These are phyloP conservation scores for Limanda limanda DNA, from an alignment of 2,113 vertebrate genomes.

Conservation along the genomic window DNA sequence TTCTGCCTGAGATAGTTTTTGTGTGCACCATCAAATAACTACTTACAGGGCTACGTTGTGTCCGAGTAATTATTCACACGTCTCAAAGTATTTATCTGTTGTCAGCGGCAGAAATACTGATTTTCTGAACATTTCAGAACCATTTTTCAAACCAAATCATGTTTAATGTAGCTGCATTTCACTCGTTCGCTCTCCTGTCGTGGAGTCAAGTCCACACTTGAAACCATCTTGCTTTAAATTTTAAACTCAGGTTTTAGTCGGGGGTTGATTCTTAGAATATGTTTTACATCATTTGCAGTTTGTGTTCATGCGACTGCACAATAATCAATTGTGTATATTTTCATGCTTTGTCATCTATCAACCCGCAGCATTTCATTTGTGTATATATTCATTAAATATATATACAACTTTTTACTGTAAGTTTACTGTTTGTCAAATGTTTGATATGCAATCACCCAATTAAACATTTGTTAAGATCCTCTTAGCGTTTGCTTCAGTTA, in stretches of 20 bases:
- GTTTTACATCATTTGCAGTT: slow-evolving; percentile 55
- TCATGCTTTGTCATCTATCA: slow-evolving; percentile 63
- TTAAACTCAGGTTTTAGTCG: slow-evolving; percentile 78
- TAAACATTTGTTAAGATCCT: slow-evolving; percentile 73
- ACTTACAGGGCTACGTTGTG: slow-evolving; percentile 47
- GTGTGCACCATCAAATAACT: slow-evolving; percentile 56
- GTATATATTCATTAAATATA: slow-evolving; percentile 28
- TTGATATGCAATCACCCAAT: slow-evolving; percentile 75
- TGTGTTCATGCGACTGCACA: slow-evolving; percentile 63
- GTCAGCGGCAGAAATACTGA: slow-evolving; percentile 48
- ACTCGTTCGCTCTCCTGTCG: slow-evolving; percentile 67
- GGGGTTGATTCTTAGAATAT: slow-evolving; percentile 47
- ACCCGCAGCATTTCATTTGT: slow-evolving; percentile 60
- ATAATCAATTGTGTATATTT: slow-evolving; percentile 63
- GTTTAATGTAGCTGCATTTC: slow-evolving; percentile 63
- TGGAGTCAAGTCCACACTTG: slow-evolving; percentile 72
- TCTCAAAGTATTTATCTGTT: slow-evolving; percentile 66
- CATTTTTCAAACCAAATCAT: slow-evolving; percentile 68
- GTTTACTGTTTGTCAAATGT: slow-evolving; percentile 70
- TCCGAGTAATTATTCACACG: slow-evolving; percentile 45
- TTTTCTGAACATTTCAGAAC: slow-evolving; percentile 79
- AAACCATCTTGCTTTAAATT: slow-evolving; percentile 74
- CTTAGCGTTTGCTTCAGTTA: not conserved
- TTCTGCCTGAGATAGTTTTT: slow-evolving; percentile 60
- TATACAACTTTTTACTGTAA: slow-evolving; percentile 67